Evolutionary conservation across 2,113 vertebrate species (phyloP), one percentile per base, ranked within the genome.

Genomic region (Trichomycterus rosablanca): DNA sequence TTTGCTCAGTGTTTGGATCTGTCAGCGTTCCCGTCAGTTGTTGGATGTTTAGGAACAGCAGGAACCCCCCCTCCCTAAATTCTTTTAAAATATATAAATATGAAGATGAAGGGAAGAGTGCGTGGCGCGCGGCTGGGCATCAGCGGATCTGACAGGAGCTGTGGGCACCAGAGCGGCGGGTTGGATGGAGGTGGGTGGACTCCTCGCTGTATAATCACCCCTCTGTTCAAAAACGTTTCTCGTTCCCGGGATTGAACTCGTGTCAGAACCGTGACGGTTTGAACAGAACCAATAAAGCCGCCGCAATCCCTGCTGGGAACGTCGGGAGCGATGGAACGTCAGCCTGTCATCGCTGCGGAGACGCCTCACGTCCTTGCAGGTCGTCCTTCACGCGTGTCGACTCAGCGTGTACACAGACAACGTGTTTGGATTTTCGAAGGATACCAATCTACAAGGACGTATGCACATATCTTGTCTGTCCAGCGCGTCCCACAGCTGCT

Each of bases 161-260:
- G 26, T 52, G 30, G 68, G 22, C 34, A 70, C 8, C 14, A 11
- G 15, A 7, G 34, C 40, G 39, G 20, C 32, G 14, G 44, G 26
- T 28, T 34, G n/a, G 32, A 5, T 32, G 15, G 30, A 39, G 6
- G 9, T 35, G 18, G 22, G 37, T 7, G 28, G 39, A 53, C 46
- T 14, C 20, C 26, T 22, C 43, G 16, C 44, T 18, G 24, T 54
- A 54, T 65, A 70, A 70, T 60, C 60, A 60, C 63, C 56, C 16
- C 61, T 51, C 49, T 51, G 55, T 50, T 44, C 57, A 60, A 32
- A n/a, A 16, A 43, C 10, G 10, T 26, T 20, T 70, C 49, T 42
- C 55, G 30, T 20, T 70, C 49, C 49, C 55, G 30, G 54, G 43
- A 70, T 70, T 65, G 59, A 49, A 55, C 51, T 60, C 26, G 8